A percentile compares a stretch with the other conserved stretches of the same genome.
Conservation (phyloP, 1,140 invertebrate species). For the Apis laboriosa region DNA sequence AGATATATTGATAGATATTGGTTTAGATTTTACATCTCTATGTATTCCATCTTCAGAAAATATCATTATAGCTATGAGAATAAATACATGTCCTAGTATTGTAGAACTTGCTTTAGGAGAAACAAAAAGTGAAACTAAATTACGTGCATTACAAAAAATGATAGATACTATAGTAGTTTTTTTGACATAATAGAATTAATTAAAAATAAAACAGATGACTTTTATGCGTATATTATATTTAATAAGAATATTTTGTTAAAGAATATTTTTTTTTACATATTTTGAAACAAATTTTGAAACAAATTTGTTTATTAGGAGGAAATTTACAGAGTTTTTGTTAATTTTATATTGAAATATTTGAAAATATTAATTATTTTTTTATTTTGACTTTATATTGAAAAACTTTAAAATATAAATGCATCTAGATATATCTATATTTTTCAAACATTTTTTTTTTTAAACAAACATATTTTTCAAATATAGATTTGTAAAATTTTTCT, state of each 20-base stretch:
- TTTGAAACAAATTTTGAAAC: too few relatives aligned
- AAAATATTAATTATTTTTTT: background rate
- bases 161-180: conserved; percentile 46
- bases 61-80: conserved; percentile 25
- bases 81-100: conserved; percentile 66
- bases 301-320: background rate
- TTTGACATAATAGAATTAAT: conserved; percentile 31
- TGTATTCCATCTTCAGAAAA: background rate
- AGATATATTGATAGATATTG: background rate
- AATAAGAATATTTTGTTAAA: background rate
- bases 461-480: too few relatives aligned
- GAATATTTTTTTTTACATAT: background rate
- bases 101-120: conserved; percentile 58
- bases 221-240: background rate
- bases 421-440: too few relatives aligned
- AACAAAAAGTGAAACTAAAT: conserved; percentile 39
- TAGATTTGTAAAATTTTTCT: too few relatives aligned
- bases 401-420: too few relatives aligned
- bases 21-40: conserved; percentile 17
- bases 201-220: background rate
- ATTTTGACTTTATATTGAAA: too few relatives aligned
- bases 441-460: too few relatives aligned
- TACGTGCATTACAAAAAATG: conserved; percentile 33
- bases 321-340: background rate
- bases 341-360: background rate